These are phyloP conservation scores for Stratiomys singularior DNA, from an alignment of 2,888 invertebrate genomes.

Conservation along the genomic window DNA sequence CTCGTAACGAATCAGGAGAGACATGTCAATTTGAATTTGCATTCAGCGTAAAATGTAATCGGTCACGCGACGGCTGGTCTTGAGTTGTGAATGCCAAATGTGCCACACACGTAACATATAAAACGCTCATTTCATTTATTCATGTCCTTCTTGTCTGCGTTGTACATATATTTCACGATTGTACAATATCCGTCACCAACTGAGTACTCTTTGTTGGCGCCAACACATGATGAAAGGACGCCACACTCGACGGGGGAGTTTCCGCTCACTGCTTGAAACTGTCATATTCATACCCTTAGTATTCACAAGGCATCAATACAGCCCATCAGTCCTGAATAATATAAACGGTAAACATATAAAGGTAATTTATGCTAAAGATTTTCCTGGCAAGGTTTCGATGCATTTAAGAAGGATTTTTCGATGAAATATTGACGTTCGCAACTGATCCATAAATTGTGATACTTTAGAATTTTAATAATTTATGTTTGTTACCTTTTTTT, in stretches of 20 bases:
- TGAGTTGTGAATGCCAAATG: slow-evolving; percentile 4
- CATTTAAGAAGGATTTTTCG: no score
- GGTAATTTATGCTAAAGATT: no score
- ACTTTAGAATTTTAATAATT: no score
- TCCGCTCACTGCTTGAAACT: not conserved
- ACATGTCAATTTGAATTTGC: slow-evolving; percentile 19
- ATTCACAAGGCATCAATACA: not conserved
- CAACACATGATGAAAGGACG: not conserved
- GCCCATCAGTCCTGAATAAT: not conserved
- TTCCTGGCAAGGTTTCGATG: no score
- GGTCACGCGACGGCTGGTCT: slow-evolving; percentile 1
- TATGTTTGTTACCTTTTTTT: no score
- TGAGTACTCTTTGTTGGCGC: not conserved
- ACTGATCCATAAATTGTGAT: no score
- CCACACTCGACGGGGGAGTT: not conserved
- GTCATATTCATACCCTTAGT: not conserved
- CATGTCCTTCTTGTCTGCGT: not conserved
- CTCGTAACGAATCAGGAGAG: not conserved
- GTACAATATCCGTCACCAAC: not conserved
- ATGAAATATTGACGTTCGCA: no score
- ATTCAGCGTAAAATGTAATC: slow-evolving; percentile 21
- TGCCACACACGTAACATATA: slow-evolving; percentile 22
- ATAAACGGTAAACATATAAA: no score
- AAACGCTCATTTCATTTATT: slow-evolving; percentile 31
- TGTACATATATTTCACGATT: not conserved